These are phyloP conservation scores for Calephelis virginiensis DNA, from an alignment of 1,140 invertebrate genomes.

Conservation along the genomic window DNA sequence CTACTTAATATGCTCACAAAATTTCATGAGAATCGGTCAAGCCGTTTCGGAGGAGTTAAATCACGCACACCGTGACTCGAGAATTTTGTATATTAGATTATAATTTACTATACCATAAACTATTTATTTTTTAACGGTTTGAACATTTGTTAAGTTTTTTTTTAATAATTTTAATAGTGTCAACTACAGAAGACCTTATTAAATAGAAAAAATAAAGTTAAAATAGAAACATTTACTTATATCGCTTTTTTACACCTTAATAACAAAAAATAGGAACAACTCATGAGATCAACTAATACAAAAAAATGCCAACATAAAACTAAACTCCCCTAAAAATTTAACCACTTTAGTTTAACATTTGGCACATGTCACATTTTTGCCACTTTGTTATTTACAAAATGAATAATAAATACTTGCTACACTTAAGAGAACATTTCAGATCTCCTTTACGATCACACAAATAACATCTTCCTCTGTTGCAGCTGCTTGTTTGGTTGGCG, in stretches of 20 bases:
- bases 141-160: constrained; percentile 2
- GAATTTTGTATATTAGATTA: no score
- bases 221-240: constrained; percentile 13
- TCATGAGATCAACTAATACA: constrained; percentile 11
- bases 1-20: no score
- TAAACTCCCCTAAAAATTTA: neutral
- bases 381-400: neutral
- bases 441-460: neutral
- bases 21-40: no score
- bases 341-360: constrained; percentile 7
- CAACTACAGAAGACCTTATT: constrained; percentile 9
- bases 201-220: constrained; percentile 14
- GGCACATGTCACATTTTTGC: constrained; percentile 8
- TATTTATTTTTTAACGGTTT: constrained; percentile 3
- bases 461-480: constrained; percentile 6
- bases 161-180: constrained; percentile 9
- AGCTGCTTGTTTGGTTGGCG: neutral
- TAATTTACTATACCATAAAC: neutral
- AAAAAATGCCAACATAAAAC: constrained; percentile 6
- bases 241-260: neutral
- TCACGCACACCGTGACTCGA: no score
- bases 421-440: neutral
- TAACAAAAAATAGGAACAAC: neutral
- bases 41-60: no score
- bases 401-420: constrained; percentile 11